phyloP scores from a whole-genome alignment of 2,888 invertebrate genomes.

The Clivina fossor region DNA sequence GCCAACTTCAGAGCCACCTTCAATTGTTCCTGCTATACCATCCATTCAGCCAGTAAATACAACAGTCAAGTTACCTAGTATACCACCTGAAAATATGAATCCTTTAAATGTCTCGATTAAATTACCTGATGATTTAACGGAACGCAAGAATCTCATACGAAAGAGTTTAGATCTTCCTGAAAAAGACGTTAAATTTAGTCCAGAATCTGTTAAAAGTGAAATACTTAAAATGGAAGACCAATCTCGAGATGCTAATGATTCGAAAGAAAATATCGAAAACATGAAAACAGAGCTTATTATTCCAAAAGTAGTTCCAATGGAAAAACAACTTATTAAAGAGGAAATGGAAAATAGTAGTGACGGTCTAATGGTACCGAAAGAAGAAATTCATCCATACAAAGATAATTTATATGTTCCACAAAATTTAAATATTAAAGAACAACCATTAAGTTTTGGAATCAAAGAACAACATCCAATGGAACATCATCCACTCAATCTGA shows the following conservation, averaged over 20 bases:
- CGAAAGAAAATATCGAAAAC: conserved; percentile 47
- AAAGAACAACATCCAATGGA: conserved; percentile 44
- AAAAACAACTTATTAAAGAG: conserved; percentile 53
- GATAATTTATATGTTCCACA: conserved; percentile 47
- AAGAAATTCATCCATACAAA: conserved; percentile 35
- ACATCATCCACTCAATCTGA: conserved; percentile 35
- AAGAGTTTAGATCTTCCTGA: conserved; percentile 38
- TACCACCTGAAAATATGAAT: conserved; percentile 43
- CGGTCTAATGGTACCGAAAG: conserved; percentile 35
- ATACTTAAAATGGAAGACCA: conserved; percentile 39
- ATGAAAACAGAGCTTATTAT: conserved; percentile 65
- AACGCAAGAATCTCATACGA: conserved; percentile 51
- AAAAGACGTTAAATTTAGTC: conserved; percentile 33
- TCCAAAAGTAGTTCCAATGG: conserved; percentile 62
- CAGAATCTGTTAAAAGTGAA: conserved; percentile 36
- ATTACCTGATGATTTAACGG: conserved; percentile 52
- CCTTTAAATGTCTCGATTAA: conserved; percentile 53
- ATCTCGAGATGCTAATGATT: conserved; percentile 45
- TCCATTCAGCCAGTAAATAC: conserved; percentile 36
- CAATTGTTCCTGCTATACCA: conserved; percentile 41
- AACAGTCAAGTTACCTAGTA: conserved; percentile 46
- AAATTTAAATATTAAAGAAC: conserved; percentile 45
- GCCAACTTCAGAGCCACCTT: background rate
- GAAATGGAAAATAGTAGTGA: conserved; percentile 49
- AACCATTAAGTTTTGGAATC: conserved; percentile 45